Evolutionary conservation across 2,113 vertebrate species (phyloP), one percentile per base, ranked within the genome.

Genomic region (Podarcis muralis): DNA sequence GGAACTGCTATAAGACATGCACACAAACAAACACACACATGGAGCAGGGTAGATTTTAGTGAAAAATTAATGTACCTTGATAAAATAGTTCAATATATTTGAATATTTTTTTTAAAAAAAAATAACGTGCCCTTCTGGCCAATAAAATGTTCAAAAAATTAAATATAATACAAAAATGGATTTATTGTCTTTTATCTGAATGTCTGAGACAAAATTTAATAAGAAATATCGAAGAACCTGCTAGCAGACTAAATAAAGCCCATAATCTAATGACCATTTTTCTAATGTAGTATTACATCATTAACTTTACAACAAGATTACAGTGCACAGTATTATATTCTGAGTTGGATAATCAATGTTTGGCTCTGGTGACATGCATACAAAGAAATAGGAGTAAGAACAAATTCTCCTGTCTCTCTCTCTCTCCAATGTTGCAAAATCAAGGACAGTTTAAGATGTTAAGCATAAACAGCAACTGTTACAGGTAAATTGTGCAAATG

Each of bases 251-350:
- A 89, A 92, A 95, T 93, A 95, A 92, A 87, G 12, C 0, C 79
- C 88, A 94, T 94, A 92, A 91, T 89, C 94, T 87, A 93, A 96
- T 78, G 93, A 71, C 43, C 43, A 86, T 92, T 92, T 91, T 94
- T 84, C 91, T 84, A 95, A 95, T 95, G 88, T 86, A 72, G 93
- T 94, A 94, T 90, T 95, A 92, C 87, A 91, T 93, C 92, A 95
- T 96, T 92, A 93, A 87, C 43, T 91, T 90, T 82, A 72, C 85
- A 95, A 96, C 87, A 91, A 94, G 90, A 96, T 96, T 96, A 97
- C 40, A 94, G 90, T 80, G 90, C 84, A 93, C 32, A 96, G 48
- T 84, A 94, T 88, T 91, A 91, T 92, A 93, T 95, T 92, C 89
- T 95, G 87, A 94, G 88, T 75, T 94, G 85, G 77, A 75, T 89